These are phyloP conservation scores for Octopus bimaculoides DNA, from an alignment of 1,140 invertebrate species.

Conservation along the genomic window DNA sequence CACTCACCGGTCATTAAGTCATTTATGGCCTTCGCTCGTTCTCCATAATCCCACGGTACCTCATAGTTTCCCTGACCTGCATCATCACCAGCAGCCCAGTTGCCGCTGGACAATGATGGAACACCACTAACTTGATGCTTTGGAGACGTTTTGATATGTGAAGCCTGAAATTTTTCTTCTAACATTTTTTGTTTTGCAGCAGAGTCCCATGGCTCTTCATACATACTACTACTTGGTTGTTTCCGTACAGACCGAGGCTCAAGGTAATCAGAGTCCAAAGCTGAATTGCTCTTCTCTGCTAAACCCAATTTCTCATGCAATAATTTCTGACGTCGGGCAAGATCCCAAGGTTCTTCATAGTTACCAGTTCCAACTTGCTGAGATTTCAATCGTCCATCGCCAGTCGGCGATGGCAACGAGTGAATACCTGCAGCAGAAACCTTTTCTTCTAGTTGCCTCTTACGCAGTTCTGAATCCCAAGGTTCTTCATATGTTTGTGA, in stretches of 20 bases:
- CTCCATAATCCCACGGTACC: slow-evolving; percentile 12
- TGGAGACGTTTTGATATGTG: slow-evolving; percentile 21
- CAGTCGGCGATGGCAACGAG: slow-evolving; percentile 15
- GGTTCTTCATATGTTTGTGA: slow-evolving; percentile 29
- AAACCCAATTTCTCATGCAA: slow-evolving; percentile 11
- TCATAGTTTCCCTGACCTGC: slow-evolving; percentile 11
- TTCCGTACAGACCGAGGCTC: neutral
- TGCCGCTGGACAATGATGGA: slow-evolving; percentile 12
- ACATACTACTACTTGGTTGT: slow-evolving; percentile 18
- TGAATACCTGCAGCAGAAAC: slow-evolving; percentile 8
- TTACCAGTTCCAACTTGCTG: slow-evolving; percentile 14
- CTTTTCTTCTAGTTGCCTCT: slow-evolving; percentile 19
- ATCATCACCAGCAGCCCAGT: slow-evolving; percentile 16
- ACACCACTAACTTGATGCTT: slow-evolving; percentile 12
- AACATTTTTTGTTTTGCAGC: slow-evolving; percentile 32
- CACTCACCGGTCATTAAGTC: slow-evolving; percentile 4
- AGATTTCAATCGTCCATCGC: slow-evolving; percentile 1
- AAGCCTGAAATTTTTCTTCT: slow-evolving; percentile 30
- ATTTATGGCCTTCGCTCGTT: slow-evolving; percentile 9
- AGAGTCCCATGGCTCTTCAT: slow-evolving; percentile 44
- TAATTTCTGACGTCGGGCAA: slow-evolving; percentile 15
- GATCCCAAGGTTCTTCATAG: slow-evolving; percentile 37
- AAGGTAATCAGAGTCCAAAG: slow-evolving; percentile 7
- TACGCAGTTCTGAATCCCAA: slow-evolving; percentile 26
- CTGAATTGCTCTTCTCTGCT: neutral